Base-by-base conservation (phyloP, 2,888 invertebrate genomes). In the Agrotis puta region DNA sequence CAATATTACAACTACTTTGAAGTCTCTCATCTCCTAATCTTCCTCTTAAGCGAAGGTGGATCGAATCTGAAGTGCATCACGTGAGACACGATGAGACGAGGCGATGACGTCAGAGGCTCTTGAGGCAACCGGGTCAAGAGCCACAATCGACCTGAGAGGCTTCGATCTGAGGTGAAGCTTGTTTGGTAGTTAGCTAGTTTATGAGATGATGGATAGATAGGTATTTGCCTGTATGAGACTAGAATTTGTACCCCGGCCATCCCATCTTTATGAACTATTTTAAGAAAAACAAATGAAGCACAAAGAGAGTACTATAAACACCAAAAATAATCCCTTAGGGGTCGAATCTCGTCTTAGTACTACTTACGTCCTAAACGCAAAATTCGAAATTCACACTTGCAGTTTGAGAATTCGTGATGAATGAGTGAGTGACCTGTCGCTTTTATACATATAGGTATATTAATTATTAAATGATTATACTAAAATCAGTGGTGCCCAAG, bases 141-240 rank as follows among this genome's bases (percentile, higher is more conserved):
- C 64, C 64, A 53, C 59, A 70, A 70, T 59, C 65, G 63, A 63
- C 65, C 56, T 64, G 63, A 75, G 71, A 50, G 71, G 75, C 66
- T 71, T 79, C 79, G 79, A 79, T 75, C 66, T 79, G n/a, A 72
- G 71, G 71, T 75, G 59, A 65, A 75, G 69, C 13, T n/a, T 20
- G 33, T 22, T 62, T 13, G 16, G 56, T 62, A 69, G 58, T 70
- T 76, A 67, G 54, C 53, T 63, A 48, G 62, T 63, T 62, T 58
- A 50, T 9, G n/a, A 70, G 51, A 50, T 45, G 9, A 11, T 14
- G 11, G 13, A 43, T 43, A 39, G 24, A 51, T 51, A 45, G 3
- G 6, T 54, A 27, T n/a, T 5, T 13, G 14, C 14, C 18, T 7
- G 13, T 9, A 33, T 47, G 45, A 5, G 33, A 33, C 22, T 66